A percentile compares a stretch with the other conserved stretches of the same genome.
phyloP scores from a whole-genome alignment of 2,888 invertebrate species.

The Agriotes lineatus region DNA sequence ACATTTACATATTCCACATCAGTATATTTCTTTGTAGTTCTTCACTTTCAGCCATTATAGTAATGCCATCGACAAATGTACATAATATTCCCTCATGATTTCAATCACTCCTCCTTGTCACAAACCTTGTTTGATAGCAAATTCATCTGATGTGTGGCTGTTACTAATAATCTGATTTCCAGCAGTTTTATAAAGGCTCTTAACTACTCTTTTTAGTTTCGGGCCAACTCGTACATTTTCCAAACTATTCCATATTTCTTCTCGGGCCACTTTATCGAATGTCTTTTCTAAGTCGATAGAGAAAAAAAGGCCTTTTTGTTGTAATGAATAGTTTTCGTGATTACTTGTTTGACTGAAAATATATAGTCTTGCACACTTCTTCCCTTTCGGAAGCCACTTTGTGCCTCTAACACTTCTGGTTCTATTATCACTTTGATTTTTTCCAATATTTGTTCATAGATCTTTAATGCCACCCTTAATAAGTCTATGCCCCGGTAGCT shows the following conservation, averaged over 20 bases:
- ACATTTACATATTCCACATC: too few species aligned
- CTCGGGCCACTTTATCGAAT: too few species aligned
- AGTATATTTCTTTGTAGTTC: too few species aligned
- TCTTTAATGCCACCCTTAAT: neutral
- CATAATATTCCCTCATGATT: neutral
- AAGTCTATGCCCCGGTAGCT: conserved; percentile 15
- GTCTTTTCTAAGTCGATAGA: conserved; percentile 1
- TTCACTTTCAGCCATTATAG: neutral
- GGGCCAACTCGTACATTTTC: neutral
- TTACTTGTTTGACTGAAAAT: neutral
- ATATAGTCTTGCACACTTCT: neutral
- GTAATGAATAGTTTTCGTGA: neutral
- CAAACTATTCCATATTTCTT: conserved; percentile 6
- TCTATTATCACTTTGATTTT: neutral
- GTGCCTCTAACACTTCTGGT: neutral
- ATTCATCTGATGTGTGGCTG: conserved; percentile 29
- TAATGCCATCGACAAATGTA: neutral
- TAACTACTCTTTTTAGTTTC: conserved; percentile 8
- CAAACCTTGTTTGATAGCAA: conserved; percentile 25
- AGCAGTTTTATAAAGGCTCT: conserved; percentile 17
- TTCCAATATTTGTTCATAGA: conserved; percentile 5
- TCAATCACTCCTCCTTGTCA: conserved; percentile 26
- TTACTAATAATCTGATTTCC: conserved; percentile 21
- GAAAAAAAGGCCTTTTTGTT: neutral
- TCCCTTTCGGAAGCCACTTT: neutral